Evolutionary conservation across 2,797 vertebrate genomes (phyloP), one percentile per base, ranked within the genome.

Genomic region (Amblyopsis hoosieri): DNA sequence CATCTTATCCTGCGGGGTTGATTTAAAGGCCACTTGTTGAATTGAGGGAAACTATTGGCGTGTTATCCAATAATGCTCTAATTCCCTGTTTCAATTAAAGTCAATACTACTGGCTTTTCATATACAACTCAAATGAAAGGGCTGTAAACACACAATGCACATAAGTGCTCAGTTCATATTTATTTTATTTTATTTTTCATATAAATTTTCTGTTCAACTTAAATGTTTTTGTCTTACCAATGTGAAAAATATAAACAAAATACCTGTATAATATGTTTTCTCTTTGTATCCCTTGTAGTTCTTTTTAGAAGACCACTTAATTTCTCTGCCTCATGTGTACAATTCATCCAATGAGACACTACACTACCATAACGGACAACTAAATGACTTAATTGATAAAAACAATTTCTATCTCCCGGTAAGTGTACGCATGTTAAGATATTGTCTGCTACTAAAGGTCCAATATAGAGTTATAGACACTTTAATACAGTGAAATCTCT

Each of bases 361-460:
- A 54, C 66, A 92, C 72, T 86, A 90, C 74, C 71, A 61, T 0
- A 91, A 84, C 62, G 92, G 92, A 65, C 93, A 93, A 77, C 90
- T 82, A 49, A 82, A 58, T 56, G 83, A 85, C 85, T 89, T 87
- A 85, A 83, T 86, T 73, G 94, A 79, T 84, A 95, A 89, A 87
- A 95, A 93, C 85, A 93, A 94, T 70, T 98, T 97, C 90, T 98
- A 98, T 87, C 94, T 99, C 78, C 97, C 97, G 71, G 97, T 99
- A 90, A 97, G 96, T 94, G 37, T 31, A 59, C 66, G 7, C 56
- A 45, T 54, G 10, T 31, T 33, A 42, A 9, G 37, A 8, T 10
- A 42, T 42, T 42, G 37, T 42, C 9, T 42, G 37, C 37, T 10
- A 42, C 37, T 42, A 42, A 37, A 37, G 37, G 37, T 7, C 37